Evolutionary conservation across 1,140 invertebrate genomes (phyloP).

Genomic region (Lethrus apterus): DNA sequence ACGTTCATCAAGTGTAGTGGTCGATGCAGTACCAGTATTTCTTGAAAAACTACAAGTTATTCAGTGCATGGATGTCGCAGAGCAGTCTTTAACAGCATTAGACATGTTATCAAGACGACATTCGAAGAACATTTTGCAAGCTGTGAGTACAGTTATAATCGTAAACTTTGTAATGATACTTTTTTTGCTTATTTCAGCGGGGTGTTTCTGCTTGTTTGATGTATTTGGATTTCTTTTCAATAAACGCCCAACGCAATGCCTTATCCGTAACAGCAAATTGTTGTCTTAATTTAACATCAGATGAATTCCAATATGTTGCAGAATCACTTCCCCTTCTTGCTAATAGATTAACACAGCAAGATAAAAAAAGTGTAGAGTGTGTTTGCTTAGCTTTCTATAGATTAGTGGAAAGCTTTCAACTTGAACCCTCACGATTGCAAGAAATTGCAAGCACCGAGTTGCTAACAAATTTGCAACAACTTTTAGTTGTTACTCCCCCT

Average conservation of each 20-base stretch:
- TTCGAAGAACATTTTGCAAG: constrained; percentile 92
- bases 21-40: constrained; percentile 94
- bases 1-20: constrained; percentile 90
- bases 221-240: constrained; percentile 96
- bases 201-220: constrained; percentile 92
- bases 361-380: constrained; percentile 96
- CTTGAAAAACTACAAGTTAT: constrained; percentile 94
- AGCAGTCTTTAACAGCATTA: constrained; percentile 91
- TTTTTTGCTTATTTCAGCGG: too few species aligned
- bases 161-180: constrained; percentile 7
- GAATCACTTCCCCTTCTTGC: constrained; percentile 84
- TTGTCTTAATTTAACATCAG: constrained; percentile 85
- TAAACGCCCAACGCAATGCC: constrained; percentile 90
- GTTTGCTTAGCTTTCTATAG: constrained; percentile 94
- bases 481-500: constrained; percentile 86
- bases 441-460: constrained; percentile 93
- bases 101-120: constrained; percentile 95
- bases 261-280: constrained; percentile 94
- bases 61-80: constrained; percentile 98
- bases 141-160: constrained; percentile 66
- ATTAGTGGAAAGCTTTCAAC: constrained; percentile 93
- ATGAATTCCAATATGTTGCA: constrained; percentile 88
- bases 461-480: constrained; percentile 85
- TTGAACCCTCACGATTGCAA: constrained; percentile 80
- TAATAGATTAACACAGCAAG: constrained; percentile 81